Base-by-base conservation (phyloP, 2,888 invertebrate genomes). In the Willowsia nigromaculata region DNA sequence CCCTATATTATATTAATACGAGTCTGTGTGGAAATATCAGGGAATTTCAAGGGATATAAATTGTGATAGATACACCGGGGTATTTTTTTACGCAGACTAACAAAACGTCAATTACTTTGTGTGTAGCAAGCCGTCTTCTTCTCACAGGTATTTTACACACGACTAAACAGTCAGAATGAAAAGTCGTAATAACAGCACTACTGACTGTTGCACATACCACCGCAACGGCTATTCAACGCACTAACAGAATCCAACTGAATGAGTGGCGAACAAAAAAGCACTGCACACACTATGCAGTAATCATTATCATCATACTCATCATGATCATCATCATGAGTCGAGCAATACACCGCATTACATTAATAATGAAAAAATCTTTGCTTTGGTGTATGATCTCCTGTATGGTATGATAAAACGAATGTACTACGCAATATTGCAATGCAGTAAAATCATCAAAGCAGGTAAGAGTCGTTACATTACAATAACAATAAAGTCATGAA, bases 61-160 rank as follows among this genome's bases (percentile, higher is more conserved):
- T 1, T 40, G 65, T 7, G 25, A 25, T 27, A 53, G 30, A 30
- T 53, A 47, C 53, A 50, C 47, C n/a, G n/a, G n/a, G n/a, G 50
- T 50, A 80, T 83, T 18, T 68, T 65, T 65, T 18, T 68, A 50
- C 50, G 65, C 50, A 68, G 82, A 50, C 47, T 47, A 74, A 86
- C 68, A 71, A 56, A 86, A 80, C 80, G 86, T 86, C 86, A 86
- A 80, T 86, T 86, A 80, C 68, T 65, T 86, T 68, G 25, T 9
- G 4, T 68, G 40, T 71, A 33, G 37, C 37, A 68, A 22, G 22
- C 22, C 22, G 40, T 37, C 78, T 22, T 56, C 53, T 56, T 56
- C 53, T 11, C 33, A 56, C 56, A 80, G 59, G 59, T 56, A 37
- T 80, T 80, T 47, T 59, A 56, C 80, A n/a, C 76, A 76, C 22